Base-by-base conservation (phyloP, 2,888 invertebrate genomes). In the Heliothis peltigera region DNA sequence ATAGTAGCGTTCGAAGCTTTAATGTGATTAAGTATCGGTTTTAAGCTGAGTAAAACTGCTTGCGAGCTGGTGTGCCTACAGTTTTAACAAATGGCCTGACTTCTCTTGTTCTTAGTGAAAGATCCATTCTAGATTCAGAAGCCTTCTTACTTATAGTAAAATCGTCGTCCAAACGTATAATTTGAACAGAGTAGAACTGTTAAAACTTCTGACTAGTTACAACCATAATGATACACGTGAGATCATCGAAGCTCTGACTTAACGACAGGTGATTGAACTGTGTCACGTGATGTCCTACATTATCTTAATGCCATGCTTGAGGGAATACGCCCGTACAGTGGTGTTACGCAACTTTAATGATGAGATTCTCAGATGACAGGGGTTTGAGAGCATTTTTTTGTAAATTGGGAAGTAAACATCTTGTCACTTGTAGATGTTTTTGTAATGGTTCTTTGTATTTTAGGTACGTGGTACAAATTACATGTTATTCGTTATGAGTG, bases 181-280 rank as follows among this genome's bases (percentile, higher is more conserved):
- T 18, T 18, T 28, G 12, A 28, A 28, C 39, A 25, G 39, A 53
- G 48, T 32, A 1, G 18, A 35, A 48, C 22, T 72, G 52, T 39
- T 52, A 48, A 39, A 64, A 49, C 44, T 52, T 12, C 15, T 39
- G 39, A 15, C n/a, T 39, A 39, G 39, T 39, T 32, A 42, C 42
- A 35, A 52, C 47, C 52, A 53, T 8, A 21, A 12, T 35, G 44
- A 48, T 28, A 48, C 32, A 53, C 64, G 64, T 60, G 53, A 60
- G 53, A 64, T 48, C 69, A 32, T 69, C 22, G 47, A 47, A 69
- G 5, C 17, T 57, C 25, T 39, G 56, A 42, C 18, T 52, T 67
- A 74, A 75, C 60, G 69, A 70, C 66, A 67, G 75, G 82, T 80
- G 65, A 81, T 35, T 78, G 78, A 79, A 74, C 75, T 53, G 52